Base-by-base conservation (phyloP, 2,888 invertebrate species). In the Ennomos fuscantarius region DNA sequence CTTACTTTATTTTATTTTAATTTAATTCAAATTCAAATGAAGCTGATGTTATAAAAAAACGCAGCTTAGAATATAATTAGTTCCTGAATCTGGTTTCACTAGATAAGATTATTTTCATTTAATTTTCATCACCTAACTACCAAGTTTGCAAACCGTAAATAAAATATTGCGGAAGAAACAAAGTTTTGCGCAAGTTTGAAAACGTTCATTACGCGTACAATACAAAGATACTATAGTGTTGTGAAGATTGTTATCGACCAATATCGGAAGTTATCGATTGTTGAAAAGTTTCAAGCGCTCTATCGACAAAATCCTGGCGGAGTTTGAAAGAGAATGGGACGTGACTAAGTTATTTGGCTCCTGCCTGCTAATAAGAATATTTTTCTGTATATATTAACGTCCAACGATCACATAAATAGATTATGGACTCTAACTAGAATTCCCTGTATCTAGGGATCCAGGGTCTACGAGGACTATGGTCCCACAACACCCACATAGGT, bases 161-260 rank as follows among this genome's bases (percentile, higher is more conserved):
- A 47, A 40, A 48, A 48, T 48, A 33, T 13, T 40, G n/a, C 31
- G 15, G 24, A 32, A 42, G 24, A 36, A 47, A 13, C 24, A 37
- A 11, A 15, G 15, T 42, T 33, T n/a, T 13, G 11, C 32, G 32
- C 13, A 37, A 43, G 39, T 34, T 39, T 49, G 40, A 44, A 49
- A 55, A 13, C 40, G 37, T 45, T 49, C 49, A 55, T 55, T 55
- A 49, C 48, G 15, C 31, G n/a, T 34, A 15, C 32, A 36, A 8
- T 5, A 36, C 43, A 12, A 24, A 33, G 47, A 43, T 43, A 15
- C 10, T 39, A n/a, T n/a, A 49, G 49, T 49, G 49, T 32, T 31
- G 49, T 42, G 35, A 13, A 41, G 13, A 9, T 53, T 31, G 13
- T 39, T 55, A 39, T 55, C 55, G 48, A 55, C 10, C 13, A 8